A percentile compares a stretch with the other conserved stretches of the same genome.
These are phyloP conservation scores for Urophycis tenuis DNA, from an alignment of 2,797 vertebrate species.

Conservation along the genomic window DNA sequence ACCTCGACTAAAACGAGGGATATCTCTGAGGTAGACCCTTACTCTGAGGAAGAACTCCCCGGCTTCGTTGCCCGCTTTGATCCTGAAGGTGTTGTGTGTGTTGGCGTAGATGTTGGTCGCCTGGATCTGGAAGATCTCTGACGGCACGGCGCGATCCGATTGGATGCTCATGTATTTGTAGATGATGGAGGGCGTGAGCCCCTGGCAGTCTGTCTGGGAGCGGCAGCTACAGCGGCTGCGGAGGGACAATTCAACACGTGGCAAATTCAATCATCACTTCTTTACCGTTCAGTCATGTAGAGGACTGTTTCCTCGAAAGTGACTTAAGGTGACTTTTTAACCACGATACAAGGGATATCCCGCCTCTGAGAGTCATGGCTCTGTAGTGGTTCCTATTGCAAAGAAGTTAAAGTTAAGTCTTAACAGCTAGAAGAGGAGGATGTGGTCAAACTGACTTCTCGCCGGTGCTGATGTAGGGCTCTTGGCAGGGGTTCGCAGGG, in stretches of 20 bases:
- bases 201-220: constrained; percentile 73
- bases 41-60: constrained; percentile 83
- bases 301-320: not conserved
- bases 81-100: constrained; percentile 93
- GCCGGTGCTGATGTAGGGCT: constrained; percentile 82
- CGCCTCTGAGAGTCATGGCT: not conserved
- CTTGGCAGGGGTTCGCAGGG: constrained; percentile 87
- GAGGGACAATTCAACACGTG: constrained; percentile 23
- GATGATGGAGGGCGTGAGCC: constrained; percentile 79
- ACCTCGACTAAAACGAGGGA: no score
- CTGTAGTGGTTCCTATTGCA: not conserved
- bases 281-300: not conserved
- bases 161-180: constrained; percentile 98
- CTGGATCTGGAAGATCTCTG: constrained; percentile 97
- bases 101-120: constrained; percentile 90
- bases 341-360: not conserved
- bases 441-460: constrained; percentile 79
- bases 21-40: no score
- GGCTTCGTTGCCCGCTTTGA: constrained; percentile 91
- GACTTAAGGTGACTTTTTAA: not conserved
- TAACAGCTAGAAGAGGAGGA: not conserved
- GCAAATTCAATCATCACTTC: not conserved
- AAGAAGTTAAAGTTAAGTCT: not conserved
- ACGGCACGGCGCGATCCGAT: constrained; percentile 82
- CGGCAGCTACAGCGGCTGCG: constrained; percentile 90